phyloP scores from a whole-genome alignment of 2,888 invertebrate genomes.

The Leucoptera coffeella region DNA sequence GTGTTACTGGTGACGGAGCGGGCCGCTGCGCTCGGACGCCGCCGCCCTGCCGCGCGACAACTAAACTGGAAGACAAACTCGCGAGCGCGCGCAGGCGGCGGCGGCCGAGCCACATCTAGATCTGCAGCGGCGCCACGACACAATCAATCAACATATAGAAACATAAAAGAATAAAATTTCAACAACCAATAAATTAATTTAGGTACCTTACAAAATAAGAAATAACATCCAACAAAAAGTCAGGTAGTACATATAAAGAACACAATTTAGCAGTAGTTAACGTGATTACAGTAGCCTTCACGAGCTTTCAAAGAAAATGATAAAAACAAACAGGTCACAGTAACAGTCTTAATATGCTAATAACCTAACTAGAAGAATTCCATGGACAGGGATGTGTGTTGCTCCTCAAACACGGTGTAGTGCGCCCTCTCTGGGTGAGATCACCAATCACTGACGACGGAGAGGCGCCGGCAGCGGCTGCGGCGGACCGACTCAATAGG shows the following conservation, averaged over 20 bases:
- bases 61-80: too few relatives aligned
- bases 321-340: constrained; percentile 53
- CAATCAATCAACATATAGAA: constrained; percentile 39
- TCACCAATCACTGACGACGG: constrained; percentile 15
- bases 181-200: constrained; percentile 56
- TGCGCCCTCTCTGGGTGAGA: constrained; percentile 21
- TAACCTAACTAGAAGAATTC: constrained; percentile 46
- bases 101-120: too few relatives aligned
- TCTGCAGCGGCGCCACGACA: constrained; percentile 9
- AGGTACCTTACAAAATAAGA: constrained; percentile 52
- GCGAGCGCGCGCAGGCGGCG: too few relatives aligned
- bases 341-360: constrained; percentile 55
- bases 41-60: too few relatives aligned
- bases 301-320: constrained; percentile 40
- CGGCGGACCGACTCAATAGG: too few relatives aligned
- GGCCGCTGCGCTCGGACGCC: too few relatives aligned
- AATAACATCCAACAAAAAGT: constrained; percentile 54
- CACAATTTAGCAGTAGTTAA: too few relatives aligned
- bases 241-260: constrained; percentile 48
- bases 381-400: constrained; percentile 53
- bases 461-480: too few relatives aligned
- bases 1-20: too few relatives aligned
- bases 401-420: constrained; percentile 46
- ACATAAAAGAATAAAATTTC: constrained; percentile 36
- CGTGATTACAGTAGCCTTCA: constrained; percentile 20